Evolutionary conservation across 2,888 invertebrate species (phyloP), one percentile per base, ranked within the genome.

Genomic region (Mellilla xanthometata): DNA sequence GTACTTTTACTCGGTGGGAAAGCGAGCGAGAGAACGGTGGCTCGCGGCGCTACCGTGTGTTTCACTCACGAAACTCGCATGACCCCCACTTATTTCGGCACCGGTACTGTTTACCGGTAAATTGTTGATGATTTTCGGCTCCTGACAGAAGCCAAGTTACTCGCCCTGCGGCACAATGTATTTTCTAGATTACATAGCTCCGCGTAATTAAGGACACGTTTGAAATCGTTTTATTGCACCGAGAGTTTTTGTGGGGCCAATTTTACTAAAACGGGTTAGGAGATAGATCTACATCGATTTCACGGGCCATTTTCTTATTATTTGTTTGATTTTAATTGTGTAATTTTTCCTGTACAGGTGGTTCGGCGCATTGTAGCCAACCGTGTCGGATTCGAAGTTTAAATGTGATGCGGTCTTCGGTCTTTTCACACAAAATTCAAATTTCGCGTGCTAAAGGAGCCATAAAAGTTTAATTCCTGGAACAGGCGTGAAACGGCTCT

Each of bases 71-170:
- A 81, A 68, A 65, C 65, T 70, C 69, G 68, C 75, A 68, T 68
- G 72, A 70, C 72, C 69, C 66, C 68, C 70, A 72, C 72, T 80
- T 76, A 73, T 76, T 85, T 82, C 76, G 81, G 77, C 76, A 81
- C 73, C 74, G 70, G 76, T 76, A 75, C 72, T 76, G 71, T 72
- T 69, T 71, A 74, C 66, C 62, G 56, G 74, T 76, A 81, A 83
- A 83, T 86, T 81, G 76, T 64, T 79, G 77, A 82, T 81, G 76
- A 80, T 81, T 81, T 83, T 82, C 78, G 81, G 79, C 85, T 86
- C 80, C 85, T 84, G 86, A 80, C 77, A 81, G 81, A 80, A 81
- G 46, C 46, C 28, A 40, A 31, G 35, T 27, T 31, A 75, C 60
- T 65, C 55, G 65, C 69, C 76, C 59, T 41, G 43, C 54, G 74